Conservation (phyloP, 1,140 invertebrate species). For the Hylaeus anthracinus region DNA sequence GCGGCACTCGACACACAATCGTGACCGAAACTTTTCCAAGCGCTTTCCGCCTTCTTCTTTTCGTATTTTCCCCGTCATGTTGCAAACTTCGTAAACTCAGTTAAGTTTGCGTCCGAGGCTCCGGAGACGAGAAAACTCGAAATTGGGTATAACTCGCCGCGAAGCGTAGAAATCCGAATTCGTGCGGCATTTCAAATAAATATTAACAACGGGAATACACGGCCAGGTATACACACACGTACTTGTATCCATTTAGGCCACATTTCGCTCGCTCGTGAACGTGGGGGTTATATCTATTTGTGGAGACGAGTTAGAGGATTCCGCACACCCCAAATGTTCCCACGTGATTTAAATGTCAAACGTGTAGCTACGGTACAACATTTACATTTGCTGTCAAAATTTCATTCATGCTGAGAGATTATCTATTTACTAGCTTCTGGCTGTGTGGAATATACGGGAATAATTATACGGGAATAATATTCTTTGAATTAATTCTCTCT, state of each 20-base stretch:
- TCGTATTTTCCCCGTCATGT: too few relatives aligned
- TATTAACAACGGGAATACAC: slow-evolving; percentile 9
- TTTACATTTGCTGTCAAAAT: not conserved
- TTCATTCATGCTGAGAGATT: not conserved
- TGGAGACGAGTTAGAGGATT: not conserved
- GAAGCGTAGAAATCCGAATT: slow-evolving; percentile 19
- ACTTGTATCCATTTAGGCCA: not conserved
- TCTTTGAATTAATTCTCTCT: too few relatives aligned
- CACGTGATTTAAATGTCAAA: slow-evolving; percentile 18
- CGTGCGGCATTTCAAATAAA: slow-evolving; percentile 10
- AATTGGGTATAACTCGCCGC: slow-evolving; percentile 1
- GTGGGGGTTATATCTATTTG: not conserved
- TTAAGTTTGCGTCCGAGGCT: slow-evolving; percentile 11
- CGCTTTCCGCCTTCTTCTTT: not conserved
- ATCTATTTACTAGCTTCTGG: not conserved
- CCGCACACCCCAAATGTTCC: slow-evolving; percentile 4
- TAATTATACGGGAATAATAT: too few relatives aligned
- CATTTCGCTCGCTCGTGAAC: not conserved
- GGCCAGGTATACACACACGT: not conserved
- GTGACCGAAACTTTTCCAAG: slow-evolving; percentile 16
- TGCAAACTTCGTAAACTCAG: not conserved
- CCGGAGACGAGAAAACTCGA: not conserved
- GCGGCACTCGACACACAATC: not conserved
- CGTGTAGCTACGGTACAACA: too few relatives aligned
- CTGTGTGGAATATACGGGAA: too few relatives aligned